A percentile compares a stretch with the other conserved stretches of the same genome.
These are phyloP conservation scores for Pseudococcus longispinus DNA, from an alignment of 2,888 invertebrate genomes.

Conservation along the genomic window DNA sequence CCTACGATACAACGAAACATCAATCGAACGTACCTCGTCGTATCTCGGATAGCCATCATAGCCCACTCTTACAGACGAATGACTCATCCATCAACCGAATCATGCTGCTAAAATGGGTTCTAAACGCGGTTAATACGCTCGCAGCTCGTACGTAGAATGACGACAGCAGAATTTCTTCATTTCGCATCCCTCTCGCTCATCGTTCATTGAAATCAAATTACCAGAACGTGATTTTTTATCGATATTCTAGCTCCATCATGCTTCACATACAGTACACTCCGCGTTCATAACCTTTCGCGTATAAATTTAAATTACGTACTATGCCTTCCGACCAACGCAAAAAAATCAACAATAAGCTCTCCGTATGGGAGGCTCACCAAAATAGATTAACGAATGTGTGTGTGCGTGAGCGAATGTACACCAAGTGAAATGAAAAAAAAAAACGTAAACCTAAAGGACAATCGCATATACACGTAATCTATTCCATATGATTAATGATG, in stretches of 20 bases:
- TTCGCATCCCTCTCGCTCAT: not conserved
- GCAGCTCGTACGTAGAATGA: not conserved
- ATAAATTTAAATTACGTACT: constrained; percentile 1
- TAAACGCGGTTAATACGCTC: not conserved
- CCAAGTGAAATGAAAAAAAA: constrained; percentile 18
- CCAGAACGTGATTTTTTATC: constrained; percentile 13
- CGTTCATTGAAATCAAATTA: constrained; percentile 31
- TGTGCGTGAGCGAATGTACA: not conserved
- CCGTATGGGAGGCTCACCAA: not conserved
- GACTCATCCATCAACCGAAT: constrained; percentile 28
- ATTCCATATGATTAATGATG: constrained; percentile 55
- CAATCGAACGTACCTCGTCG: not conserved
- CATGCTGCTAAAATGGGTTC: not conserved
- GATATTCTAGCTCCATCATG: not conserved
- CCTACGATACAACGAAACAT: not conserved
- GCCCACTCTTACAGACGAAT: not conserved
- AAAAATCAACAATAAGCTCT: constrained; percentile 1
- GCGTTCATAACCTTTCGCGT: not conserved
- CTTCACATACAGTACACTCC: not conserved
- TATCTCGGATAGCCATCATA: not conserved
- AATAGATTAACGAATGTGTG: not conserved
- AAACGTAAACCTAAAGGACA: constrained; percentile 34
- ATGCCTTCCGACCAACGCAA: not conserved
- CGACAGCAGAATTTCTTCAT: constrained; percentile 29
- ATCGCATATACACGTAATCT: constrained; percentile 41